Base-by-base conservation (phyloP, 2,888 invertebrate genomes). In the Hofmannophila pseudospretella region DNA sequence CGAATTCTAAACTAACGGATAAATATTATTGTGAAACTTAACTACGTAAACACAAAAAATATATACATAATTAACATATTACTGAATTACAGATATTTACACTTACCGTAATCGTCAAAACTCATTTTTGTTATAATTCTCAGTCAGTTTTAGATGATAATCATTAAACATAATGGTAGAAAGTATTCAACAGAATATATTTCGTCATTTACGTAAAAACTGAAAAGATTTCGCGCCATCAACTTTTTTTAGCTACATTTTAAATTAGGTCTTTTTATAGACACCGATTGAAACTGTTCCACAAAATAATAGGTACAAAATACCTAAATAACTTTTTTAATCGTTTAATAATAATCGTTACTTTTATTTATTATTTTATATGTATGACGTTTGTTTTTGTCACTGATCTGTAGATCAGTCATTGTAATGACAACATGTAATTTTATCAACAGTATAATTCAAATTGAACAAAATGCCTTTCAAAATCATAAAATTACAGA, bases 41-140 rank as follows among this genome's bases (percentile, higher is more conserved):
- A n/a, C n/a, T n/a, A n/a, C n/a, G n/a, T n/a, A n/a, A n/a, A n/a
- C n/a, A n/a, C n/a, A n/a, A n/a, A n/a, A n/a, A n/a, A n/a, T n/a
- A n/a, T n/a, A n/a, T n/a, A n/a, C n/a, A n/a, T n/a, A n/a, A n/a
- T n/a, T n/a, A n/a, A n/a, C n/a, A n/a, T n/a, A n/a, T n/a, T n/a
- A n/a, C n/a, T n/a, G n/a, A n/a, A n/a, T 25, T 25, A 25, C 4
- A 25, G 2, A 20, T 20, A 2, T 4, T 19, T 25, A 2, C 36
- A 42, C 70, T 67, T 50, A 77, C 77, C 72, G 48, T 69, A 77
- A 41, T 66, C 58, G 31, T 69, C 59, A 41, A 56, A 63, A 64
- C 52, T 65, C 77, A 75, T 77, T 42, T 49, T 63, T 42, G 39
- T 10, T 9, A 27, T 3, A 26, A 28, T 38, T 14, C 8, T 14